These are phyloP conservation scores for Forbesichthys papilliferus DNA, from an alignment of 2,113 vertebrate genomes.

Conservation along the genomic window DNA sequence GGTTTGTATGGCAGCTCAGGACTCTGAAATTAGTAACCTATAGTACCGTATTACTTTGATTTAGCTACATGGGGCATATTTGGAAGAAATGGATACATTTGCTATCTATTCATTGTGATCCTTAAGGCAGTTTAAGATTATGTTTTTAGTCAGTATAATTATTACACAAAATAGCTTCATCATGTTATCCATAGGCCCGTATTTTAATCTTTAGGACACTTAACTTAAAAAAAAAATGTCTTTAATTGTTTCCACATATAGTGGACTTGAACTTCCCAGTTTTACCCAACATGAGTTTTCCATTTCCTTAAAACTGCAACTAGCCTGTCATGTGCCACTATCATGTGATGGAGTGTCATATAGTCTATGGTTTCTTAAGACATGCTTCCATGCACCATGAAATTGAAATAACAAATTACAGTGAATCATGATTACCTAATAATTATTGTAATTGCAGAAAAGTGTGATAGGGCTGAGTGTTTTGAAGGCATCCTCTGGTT, in stretches of 20 bases:
- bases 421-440: background rate
- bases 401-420: background rate
- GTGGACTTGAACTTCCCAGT: conserved; percentile 56
- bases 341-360: conserved; percentile 69
- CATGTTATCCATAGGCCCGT: too few relatives aligned
- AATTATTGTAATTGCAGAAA: background rate
- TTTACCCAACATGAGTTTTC: conserved; percentile 60
- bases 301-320: conserved; percentile 68
- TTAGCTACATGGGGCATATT: background rate
- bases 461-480: too few relatives aligned
- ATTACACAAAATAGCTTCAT: background rate
- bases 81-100: background rate
- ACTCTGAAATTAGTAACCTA: too few relatives aligned
- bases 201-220: background rate
- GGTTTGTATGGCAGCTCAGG: too few relatives aligned
- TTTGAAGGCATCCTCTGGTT: too few relatives aligned
- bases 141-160: background rate
- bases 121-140: too few relatives aligned
- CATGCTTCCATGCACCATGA: background rate
- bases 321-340: conserved; percentile 64
- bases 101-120: too few relatives aligned
- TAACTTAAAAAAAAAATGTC: background rate
- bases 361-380: conserved; percentile 8
- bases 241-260: conserved; percentile 27
- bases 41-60: background rate